Evolutionary conservation across 2,113 vertebrate genomes (phyloP), one percentile per base, ranked within the genome.

Genomic region (Nettapus auritus): DNA sequence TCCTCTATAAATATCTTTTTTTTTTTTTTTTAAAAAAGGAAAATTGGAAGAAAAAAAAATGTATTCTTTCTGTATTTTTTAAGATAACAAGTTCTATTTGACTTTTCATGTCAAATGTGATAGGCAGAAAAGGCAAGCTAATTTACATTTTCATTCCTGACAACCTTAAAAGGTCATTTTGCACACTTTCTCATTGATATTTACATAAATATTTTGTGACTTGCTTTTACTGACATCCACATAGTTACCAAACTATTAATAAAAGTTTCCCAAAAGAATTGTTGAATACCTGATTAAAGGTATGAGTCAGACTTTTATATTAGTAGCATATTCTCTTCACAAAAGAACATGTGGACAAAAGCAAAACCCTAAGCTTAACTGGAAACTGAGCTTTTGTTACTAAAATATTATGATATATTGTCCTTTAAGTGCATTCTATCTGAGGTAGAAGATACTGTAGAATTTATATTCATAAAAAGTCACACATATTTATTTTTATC

Each of bases 1-100:
- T 7, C 7, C 31, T 85, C n/a, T 78, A 75, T 85, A 94, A 90
- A 91, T n/a, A n/a, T n/a, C n/a, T n/a, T n/a, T n/a, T n/a, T n/a
- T n/a, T n/a, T n/a, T n/a, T n/a, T n/a, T n/a, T n/a, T n/a, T n/a
- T n/a, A n/a, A 22, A 21, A 52, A 29, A n/a, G 26, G 11, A 74
- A 94, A 91, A 56, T 44, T 1, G 14, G 15, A 93, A 3, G 9
- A n/a, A 81, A 82, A n/a, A 81, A 82, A 70, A 62, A 55, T 29
- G 13, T 26, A 19, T 85, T 57, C 26, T 69, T 4, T 1, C 3
- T 56, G 4, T 20, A 90, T 66, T 81, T 78, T 57, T 3, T 8
- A 18, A 81, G 95, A 69, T 48, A 76, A 69, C 16, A 33, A 93
- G 4, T 69, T 20, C 2, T 76, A 28, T 46, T 92, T 28, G 82